These are phyloP conservation scores for Buceros bicornis DNA, from an alignment of 2,797 vertebrate species.

Conservation along the genomic window DNA sequence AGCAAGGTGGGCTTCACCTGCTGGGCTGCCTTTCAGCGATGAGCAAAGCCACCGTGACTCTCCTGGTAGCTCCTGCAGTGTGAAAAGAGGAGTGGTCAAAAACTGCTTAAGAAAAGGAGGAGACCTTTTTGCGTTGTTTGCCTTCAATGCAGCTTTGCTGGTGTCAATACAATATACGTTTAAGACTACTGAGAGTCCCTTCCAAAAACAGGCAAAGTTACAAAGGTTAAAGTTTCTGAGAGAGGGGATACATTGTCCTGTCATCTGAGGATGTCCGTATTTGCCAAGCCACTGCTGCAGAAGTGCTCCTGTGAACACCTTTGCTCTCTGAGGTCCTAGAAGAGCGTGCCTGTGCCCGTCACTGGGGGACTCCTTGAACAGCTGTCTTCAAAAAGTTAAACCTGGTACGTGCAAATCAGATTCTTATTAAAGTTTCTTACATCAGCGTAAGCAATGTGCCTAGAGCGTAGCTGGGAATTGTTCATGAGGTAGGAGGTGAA, in stretches of 20 bases:
- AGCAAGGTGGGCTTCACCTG: not conserved
- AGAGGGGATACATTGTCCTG: not conserved
- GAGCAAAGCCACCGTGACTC: accelerated
- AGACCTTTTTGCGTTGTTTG: not conserved
- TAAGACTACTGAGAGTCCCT: not conserved
- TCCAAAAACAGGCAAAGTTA: not conserved
- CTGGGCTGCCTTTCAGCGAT: accelerated
- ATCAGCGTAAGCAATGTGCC: not conserved
- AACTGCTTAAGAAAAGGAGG: not conserved
- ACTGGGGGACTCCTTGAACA: not conserved
- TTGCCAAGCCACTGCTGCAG: accelerated
- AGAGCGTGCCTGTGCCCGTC: not conserved
- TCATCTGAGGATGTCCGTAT: accelerated
- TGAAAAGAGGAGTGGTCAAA: not conserved
- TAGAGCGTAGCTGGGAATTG: not conserved
- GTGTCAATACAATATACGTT: not conserved
- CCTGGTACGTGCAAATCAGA: not conserved
- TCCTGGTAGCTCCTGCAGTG: not conserved
- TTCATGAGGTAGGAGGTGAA: not conserved
- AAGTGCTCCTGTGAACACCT: not conserved
- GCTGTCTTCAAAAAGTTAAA: constrained; percentile 1
- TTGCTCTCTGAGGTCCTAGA: not conserved
- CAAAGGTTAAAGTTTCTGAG: not conserved
- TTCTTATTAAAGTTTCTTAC: constrained; percentile 16
- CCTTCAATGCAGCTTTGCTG: not conserved